Conservation (phyloP, 2,888 invertebrate species). For the Torymus texanus region DNA sequence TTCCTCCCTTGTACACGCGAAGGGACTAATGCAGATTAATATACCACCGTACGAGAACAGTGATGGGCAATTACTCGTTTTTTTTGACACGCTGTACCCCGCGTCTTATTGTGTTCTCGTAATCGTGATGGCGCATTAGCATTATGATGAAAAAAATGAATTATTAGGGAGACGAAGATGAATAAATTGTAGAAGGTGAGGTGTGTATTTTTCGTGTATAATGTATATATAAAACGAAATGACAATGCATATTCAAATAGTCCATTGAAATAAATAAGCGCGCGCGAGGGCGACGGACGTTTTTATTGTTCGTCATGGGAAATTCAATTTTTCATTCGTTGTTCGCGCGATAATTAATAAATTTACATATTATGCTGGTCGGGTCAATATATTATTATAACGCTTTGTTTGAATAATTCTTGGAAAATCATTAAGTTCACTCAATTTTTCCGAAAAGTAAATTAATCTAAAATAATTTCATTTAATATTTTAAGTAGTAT, state of each 20-base stretch:
- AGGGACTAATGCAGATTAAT: conserved; percentile 31
- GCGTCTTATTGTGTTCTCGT: conserved; percentile 2
- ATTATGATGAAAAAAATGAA: conserved; percentile 6
- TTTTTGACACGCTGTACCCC: conserved; percentile 15
- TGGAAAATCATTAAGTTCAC: too few species aligned
- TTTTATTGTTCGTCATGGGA: too few species aligned
- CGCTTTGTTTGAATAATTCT: background rate
- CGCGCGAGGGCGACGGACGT: too few species aligned
- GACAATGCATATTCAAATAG: background rate
- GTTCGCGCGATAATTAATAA: background rate
- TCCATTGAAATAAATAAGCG: conserved; percentile 7
- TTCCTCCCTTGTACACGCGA: background rate
- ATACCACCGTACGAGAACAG: background rate
- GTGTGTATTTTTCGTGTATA: background rate
- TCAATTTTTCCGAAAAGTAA: too few species aligned
- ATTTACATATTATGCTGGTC: background rate
- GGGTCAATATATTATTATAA: background rate
- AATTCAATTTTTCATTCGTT: too few species aligned
- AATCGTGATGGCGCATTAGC: background rate
- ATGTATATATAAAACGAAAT: conserved; percentile 1
- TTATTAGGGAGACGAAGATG: background rate
- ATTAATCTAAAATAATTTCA: too few species aligned
- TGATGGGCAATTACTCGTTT: conserved; percentile 17
- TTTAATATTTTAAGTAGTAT: too few species aligned
- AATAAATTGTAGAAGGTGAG: background rate